phyloP scores from a whole-genome alignment of 1,140 invertebrate species.

The Lordiphosa clarofinis region DNA sequence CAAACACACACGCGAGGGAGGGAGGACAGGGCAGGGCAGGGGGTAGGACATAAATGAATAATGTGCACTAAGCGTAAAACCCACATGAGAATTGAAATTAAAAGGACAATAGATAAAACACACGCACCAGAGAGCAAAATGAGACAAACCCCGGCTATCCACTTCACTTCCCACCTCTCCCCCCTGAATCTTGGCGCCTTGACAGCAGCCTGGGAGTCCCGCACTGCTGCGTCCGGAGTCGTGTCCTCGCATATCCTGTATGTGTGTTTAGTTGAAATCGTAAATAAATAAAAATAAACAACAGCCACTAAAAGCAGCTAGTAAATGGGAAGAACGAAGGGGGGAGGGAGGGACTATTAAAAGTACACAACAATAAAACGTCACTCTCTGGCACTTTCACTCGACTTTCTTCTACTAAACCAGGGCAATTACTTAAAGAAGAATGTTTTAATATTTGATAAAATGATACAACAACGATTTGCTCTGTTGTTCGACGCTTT shows the following conservation, averaged over 20 bases:
- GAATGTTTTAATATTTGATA: constrained; percentile 23
- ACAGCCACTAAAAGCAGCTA: constrained; percentile 34
- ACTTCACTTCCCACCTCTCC: constrained; percentile 1
- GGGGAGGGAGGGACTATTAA: background rate
- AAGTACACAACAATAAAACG: constrained; percentile 22
- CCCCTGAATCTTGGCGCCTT: background rate
- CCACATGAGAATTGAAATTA: constrained; percentile 70
- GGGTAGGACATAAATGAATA: constrained; percentile 54
- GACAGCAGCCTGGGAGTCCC: constrained; percentile 9
- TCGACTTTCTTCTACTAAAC: background rate
- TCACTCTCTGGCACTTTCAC: constrained; percentile 8
- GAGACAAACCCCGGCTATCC: background rate
- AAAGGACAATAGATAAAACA: constrained; percentile 69
- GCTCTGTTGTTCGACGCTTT: too few species aligned
- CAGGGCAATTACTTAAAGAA: constrained; percentile 15
- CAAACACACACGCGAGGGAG: constrained; percentile 12
- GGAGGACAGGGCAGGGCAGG: too few species aligned
- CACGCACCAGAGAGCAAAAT: constrained; percentile 33
- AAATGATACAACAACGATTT: constrained; percentile 3
- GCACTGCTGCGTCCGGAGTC: background rate
- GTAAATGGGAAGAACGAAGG: background rate
- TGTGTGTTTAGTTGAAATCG: constrained; percentile 41
- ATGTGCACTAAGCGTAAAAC: constrained; percentile 69
- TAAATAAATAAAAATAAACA: constrained; percentile 53
- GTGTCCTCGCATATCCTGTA: constrained; percentile 30